These are phyloP conservation scores for Ametastegia equiseti DNA, from an alignment of 2,888 invertebrate species.

Conservation along the genomic window DNA sequence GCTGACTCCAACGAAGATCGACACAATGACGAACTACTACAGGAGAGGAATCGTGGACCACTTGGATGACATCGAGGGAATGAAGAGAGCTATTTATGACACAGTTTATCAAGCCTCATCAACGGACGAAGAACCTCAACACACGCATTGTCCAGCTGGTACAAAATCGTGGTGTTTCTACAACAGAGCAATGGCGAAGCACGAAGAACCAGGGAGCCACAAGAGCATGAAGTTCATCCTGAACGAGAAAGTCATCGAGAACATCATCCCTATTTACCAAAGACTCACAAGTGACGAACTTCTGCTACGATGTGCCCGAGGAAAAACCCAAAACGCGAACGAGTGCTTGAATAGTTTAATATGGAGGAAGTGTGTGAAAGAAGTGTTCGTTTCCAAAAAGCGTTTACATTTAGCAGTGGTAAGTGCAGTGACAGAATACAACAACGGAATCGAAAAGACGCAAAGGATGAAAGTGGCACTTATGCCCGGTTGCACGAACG, in stretches of 20 bases:
- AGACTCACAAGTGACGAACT: conserved; percentile 43
- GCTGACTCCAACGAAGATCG: conserved; percentile 48
- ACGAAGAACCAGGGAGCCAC: conserved; percentile 43
- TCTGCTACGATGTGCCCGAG: conserved; percentile 45
- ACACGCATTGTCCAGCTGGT: conserved; percentile 44
- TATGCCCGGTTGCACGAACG: no score
- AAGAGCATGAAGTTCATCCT: conserved; percentile 11
- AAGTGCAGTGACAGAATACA: conserved; percentile 27
- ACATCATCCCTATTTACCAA: conserved; percentile 49
- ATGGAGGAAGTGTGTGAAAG: conserved; percentile 50
- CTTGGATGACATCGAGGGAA: conserved; percentile 49
- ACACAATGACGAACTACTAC: conserved; percentile 45
- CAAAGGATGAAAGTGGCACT: not conserved
- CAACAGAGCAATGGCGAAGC: conserved; percentile 49
- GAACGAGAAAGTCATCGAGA: conserved; percentile 32
- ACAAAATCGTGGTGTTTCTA: conserved; percentile 54
- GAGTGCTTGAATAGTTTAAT: conserved; percentile 51
- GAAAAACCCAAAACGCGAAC: conserved; percentile 51
- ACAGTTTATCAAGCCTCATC: conserved; percentile 50
- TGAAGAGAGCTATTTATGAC: conserved; percentile 53
- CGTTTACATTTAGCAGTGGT: conserved; percentile 25
- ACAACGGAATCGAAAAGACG: not conserved
- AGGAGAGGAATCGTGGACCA: conserved; percentile 50
- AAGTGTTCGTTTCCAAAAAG: no score
- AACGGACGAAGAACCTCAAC: conserved; percentile 50